Conservation (phyloP, 2,113 vertebrate genomes). For the Elaphurus davidianus region DNA sequence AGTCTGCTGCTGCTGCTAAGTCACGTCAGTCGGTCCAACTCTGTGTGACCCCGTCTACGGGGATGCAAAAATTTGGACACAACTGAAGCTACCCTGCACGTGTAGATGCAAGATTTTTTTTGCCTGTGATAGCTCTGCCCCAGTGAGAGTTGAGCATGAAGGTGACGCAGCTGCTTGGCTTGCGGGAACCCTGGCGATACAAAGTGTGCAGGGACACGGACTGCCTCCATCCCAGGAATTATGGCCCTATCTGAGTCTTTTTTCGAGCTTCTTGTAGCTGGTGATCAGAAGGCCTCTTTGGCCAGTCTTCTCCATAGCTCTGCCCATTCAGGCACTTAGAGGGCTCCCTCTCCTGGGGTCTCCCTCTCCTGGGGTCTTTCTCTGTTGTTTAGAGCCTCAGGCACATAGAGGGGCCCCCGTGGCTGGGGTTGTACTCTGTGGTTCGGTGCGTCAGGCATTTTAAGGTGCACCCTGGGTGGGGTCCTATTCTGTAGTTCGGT, state of each 20-base stretch:
- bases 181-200: fast-evolving
- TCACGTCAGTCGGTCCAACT: too few species aligned
- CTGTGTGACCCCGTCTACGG: background rate
- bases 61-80: background rate
- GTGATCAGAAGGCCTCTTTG: background rate
- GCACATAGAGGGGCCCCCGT: background rate
- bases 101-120: background rate
- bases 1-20: background rate
- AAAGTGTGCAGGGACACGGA: background rate
- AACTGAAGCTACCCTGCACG: background rate
- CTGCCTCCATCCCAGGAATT: background rate
- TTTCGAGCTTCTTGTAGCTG: background rate
- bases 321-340: background rate
- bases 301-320: background rate
- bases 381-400: background rate
- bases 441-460: background rate
- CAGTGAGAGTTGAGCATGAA: background rate
- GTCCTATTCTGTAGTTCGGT: background rate
- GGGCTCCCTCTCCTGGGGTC: background rate
- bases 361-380: background rate
- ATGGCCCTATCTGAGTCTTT: background rate
- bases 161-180: background rate
- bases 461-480: background rate
- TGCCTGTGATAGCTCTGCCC: background rate
- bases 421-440: background rate